Evolutionary conservation across 2,113 vertebrate genomes (phyloP), one percentile per base, ranked within the genome.

Genomic region (Neodon shergylaensis): DNA sequence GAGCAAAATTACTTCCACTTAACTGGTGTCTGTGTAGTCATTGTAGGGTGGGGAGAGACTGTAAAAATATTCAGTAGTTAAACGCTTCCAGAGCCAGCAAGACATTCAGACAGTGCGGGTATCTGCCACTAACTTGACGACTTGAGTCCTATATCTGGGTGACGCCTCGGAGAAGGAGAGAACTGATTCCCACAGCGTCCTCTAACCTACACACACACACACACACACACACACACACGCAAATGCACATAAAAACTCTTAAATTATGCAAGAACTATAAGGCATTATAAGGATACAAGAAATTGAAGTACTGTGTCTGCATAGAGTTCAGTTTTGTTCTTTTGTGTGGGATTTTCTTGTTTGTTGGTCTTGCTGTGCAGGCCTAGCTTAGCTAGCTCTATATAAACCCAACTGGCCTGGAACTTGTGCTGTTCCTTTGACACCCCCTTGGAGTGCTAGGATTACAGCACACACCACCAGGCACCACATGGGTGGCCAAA

Each of bases 21-120:
- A 82, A 78, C 54, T 73, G 47, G 12, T 26, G 2, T 84, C 39
- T 33, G 9, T 36, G 61, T 24, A 68, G 66, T 31, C 24, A 89
- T 58, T 52, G 1, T 16, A 66, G 83, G 79, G 49, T 58, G 28
- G 14, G 26, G 1, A 44, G 49, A 3, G 85, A 72, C 39, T 33
- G 49, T 7, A 14, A 78, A 92, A 84, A 84, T 58, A 90, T 61
- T 90, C 33, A 78, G 63, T 36, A 95, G 42, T 79, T 83, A 90
- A 88, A 68, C 47, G 14, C 11, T 58, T 49, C 42, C 70, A 72
- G 19, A 14, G 36, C 19, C 49, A 90, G 44, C 33, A 78, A 3
- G 24, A 61, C 19, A 4, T 22, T 36, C 49, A 79, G 31, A 31
- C 10, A 33, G 17, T 54, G 19, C 7, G 5, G 0, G 33, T 36